These are phyloP conservation scores for Anagyrus pseudococci DNA, from an alignment of 2,888 invertebrate genomes.

Conservation along the genomic window DNA sequence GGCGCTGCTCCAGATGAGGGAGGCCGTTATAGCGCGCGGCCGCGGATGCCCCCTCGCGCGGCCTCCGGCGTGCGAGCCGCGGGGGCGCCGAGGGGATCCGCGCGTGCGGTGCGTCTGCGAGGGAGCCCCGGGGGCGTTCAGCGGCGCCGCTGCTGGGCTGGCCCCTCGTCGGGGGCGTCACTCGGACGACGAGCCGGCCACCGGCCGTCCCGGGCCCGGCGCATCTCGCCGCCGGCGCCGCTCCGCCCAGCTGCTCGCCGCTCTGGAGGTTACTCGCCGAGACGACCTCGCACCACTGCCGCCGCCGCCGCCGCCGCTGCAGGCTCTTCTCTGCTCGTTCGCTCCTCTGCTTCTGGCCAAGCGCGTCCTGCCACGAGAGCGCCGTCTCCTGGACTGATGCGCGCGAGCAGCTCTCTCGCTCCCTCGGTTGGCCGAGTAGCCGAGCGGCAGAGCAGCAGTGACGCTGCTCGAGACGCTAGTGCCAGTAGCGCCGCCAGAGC, in stretches of 20 bases:
- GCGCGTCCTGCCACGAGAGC: constrained; percentile 53
- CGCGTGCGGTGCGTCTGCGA: not conserved
- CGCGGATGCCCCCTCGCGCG: not conserved
- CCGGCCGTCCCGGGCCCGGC: not conserved
- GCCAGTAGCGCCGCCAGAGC: too few species aligned
- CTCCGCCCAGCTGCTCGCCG: not conserved
- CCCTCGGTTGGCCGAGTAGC: constrained; percentile 18
- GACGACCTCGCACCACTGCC: not conserved
- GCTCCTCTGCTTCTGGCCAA: too few species aligned
- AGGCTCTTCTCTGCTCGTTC: not conserved
- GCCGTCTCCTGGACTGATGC: constrained; percentile 59
- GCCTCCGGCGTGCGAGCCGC: not conserved
- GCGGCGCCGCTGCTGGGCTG: too few species aligned
- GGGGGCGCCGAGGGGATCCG: not conserved
- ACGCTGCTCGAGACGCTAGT: not conserved
- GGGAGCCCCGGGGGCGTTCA: not conserved
- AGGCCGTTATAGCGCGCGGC: too few species aligned
- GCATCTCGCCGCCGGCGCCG: not conserved
- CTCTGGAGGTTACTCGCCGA: not conserved
- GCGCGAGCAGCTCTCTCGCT: not conserved
- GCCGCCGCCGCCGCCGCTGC: not conserved
- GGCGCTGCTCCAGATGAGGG: too few species aligned
- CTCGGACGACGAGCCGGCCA: too few species aligned
- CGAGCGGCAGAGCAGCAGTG: not conserved
- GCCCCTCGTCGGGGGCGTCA: too few species aligned